These are phyloP conservation scores for Scaptodrosophila latifasciaeformis DNA, from an alignment of 2,888 invertebrate species.

Conservation along the genomic window DNA sequence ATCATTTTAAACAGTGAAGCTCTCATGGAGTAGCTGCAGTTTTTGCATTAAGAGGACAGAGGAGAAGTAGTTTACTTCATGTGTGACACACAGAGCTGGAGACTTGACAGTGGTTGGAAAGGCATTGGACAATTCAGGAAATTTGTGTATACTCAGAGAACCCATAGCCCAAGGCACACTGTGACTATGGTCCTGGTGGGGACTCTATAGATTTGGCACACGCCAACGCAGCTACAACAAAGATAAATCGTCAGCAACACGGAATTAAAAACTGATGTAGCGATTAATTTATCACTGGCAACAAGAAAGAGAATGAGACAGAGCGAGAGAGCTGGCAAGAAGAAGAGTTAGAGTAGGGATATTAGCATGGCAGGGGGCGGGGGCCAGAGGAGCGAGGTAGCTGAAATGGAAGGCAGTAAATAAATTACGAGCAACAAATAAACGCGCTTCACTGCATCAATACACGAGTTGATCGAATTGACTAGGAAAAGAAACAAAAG, in stretches of 20 bases:
- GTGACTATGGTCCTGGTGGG: too few relatives aligned
- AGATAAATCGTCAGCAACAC: conserved; percentile 70
- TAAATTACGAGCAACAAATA: conserved; percentile 72
- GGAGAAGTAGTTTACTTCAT: neutral
- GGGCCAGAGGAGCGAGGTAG: too few relatives aligned
- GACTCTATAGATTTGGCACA: conserved; percentile 35
- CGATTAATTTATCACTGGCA: conserved; percentile 73
- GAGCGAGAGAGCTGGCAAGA: conserved; percentile 26
- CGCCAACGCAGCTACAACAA: conserved; percentile 58
- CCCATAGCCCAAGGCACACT: too few relatives aligned
- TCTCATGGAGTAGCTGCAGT: neutral
- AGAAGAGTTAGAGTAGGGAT: conserved; percentile 5
- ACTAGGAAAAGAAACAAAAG: conserved; percentile 23
- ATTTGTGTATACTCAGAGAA: too few relatives aligned
- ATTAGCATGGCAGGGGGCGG: conserved; percentile 25
- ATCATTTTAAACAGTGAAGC: conserved; percentile 68
- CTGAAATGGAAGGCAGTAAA: conserved; percentile 59
- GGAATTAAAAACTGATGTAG: conserved; percentile 74
- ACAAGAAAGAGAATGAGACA: too few relatives aligned
- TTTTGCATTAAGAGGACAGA: neutral
- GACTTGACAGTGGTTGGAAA: too few relatives aligned
- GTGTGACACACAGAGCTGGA: neutral
- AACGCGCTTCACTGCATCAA: conserved; percentile 61
- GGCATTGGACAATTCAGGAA: too few relatives aligned
- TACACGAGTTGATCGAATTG: conserved; percentile 13